Evolutionary conservation across 1,140 invertebrate genomes (phyloP).

Genomic region (Helicoverpa zea): DNA sequence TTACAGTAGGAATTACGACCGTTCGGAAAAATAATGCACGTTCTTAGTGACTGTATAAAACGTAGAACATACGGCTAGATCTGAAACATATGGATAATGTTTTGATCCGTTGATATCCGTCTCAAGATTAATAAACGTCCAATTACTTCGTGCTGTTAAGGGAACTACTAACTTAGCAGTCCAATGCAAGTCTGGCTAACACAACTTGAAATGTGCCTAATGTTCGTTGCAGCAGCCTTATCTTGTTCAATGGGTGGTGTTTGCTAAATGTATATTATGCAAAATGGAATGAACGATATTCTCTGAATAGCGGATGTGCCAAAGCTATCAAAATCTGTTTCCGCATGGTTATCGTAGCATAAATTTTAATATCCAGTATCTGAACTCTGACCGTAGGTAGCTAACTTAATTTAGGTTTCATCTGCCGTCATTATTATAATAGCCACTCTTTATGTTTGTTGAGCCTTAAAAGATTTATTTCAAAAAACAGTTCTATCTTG

Average conservation of each 20-base stretch:
- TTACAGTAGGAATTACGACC: constrained; percentile 6
- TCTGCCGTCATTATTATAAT: too few species aligned
- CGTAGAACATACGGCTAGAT: background rate
- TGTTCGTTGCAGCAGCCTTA: background rate
- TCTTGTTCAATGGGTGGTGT: background rate
- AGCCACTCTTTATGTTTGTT: too few species aligned
- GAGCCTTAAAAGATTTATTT: background rate
- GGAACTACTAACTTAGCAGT: constrained; percentile 7
- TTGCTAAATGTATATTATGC: background rate
- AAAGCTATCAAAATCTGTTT: background rate
- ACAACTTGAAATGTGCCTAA: background rate
- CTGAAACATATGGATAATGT: constrained; percentile 19
- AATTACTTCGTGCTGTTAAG: constrained; percentile 33
- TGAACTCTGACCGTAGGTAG: too few species aligned
- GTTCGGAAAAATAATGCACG: constrained; percentile 16
- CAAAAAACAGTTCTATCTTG: constrained; percentile 10
- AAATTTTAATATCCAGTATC: background rate
- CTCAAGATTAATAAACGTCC: constrained; percentile 8
- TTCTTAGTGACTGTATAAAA: constrained; percentile 35
- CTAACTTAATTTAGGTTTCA: too few species aligned
- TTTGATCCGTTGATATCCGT: constrained; percentile 26
- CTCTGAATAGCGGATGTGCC: background rate
- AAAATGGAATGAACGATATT: background rate
- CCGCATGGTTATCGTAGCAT: background rate
- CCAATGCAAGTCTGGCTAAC: background rate